Evolutionary conservation across 2,797 vertebrate species (phyloP).

Genomic region (Melanotaenia boesemani): DNA sequence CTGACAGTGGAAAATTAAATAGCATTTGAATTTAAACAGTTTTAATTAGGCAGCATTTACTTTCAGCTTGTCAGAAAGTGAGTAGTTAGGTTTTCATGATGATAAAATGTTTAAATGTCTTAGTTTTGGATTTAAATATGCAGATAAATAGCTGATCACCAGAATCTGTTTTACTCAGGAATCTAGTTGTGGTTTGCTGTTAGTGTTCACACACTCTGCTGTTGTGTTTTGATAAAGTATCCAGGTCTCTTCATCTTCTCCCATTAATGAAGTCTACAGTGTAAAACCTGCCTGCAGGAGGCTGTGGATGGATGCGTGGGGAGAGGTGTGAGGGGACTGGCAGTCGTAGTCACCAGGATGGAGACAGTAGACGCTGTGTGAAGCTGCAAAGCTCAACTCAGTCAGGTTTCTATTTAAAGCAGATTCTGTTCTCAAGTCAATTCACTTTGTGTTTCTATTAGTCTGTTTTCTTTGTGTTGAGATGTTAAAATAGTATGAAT

Average conservation of each 20-base stretch:
- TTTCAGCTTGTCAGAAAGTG: neutral
- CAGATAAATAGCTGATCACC: neutral
- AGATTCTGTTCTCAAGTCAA: neutral
- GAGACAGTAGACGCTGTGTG: slow-evolving; percentile 17
- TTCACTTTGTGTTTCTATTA: slow-evolving; percentile 1
- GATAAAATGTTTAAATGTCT: neutral
- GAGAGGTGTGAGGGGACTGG: slow-evolving; percentile 12
- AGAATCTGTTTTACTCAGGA: slow-evolving; percentile 1
- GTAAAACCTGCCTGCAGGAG: slow-evolving; percentile 71
- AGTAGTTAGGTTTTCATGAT: neutral
- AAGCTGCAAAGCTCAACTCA: slow-evolving; percentile 19
- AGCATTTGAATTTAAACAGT: neutral
- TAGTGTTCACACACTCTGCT: neutral
- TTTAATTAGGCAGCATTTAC: neutral
- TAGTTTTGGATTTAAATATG: neutral
- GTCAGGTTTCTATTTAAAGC: slow-evolving; percentile 3
- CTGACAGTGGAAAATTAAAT: neutral
- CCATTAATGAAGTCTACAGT: slow-evolving; percentile 71
- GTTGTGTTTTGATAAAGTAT: slow-evolving; percentile 26
- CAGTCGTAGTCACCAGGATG: slow-evolving; percentile 4
- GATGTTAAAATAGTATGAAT: neutral
- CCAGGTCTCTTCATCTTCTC: slow-evolving; percentile 20
- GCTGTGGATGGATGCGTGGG: slow-evolving; percentile 68
- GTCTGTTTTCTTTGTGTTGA: neutral
- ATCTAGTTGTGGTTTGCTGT: slow-evolving; percentile 10